Evolutionary conservation across 2,113 vertebrate species (phyloP).

Genomic region (Podarcis raffonei): DNA sequence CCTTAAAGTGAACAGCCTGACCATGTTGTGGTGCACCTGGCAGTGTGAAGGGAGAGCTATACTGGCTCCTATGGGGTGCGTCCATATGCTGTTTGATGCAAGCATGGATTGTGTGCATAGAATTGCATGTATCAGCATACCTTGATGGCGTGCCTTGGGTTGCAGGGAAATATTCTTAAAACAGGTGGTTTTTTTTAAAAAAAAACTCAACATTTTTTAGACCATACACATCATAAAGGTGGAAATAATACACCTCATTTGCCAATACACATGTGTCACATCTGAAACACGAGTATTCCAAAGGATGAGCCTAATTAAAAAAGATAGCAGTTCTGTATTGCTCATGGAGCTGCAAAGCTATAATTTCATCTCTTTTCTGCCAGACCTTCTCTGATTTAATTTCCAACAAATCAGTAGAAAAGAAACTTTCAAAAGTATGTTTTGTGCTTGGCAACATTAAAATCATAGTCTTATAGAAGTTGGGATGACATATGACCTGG

Average conservation of each 20-base stretch:
- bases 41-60: neutral
- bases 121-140: neutral
- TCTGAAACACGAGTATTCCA: slow-evolving; percentile 37
- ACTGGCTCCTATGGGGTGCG: neutral
- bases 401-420: slow-evolving; percentile 11
- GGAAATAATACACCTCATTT: slow-evolving; percentile 49
- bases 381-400: slow-evolving; percentile 37
- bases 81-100: neutral
- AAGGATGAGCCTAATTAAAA: slow-evolving; percentile 42
- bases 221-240: neutral
- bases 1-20: neutral
- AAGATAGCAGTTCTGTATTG: slow-evolving; percentile 46
- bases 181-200: neutral
- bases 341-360: slow-evolving; percentile 20
- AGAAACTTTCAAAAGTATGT: slow-evolving; percentile 36
- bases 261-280: slow-evolving; percentile 41
- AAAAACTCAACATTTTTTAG: neutral
- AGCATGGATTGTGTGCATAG: neutral
- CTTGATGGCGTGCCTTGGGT: neutral
- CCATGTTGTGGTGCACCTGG: neutral
- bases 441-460: slow-evolving; percentile 37
- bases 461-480: slow-evolving; percentile 1
- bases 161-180: neutral
- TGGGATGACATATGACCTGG: slow-evolving; percentile 6
- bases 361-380: slow-evolving; percentile 47